These are phyloP conservation scores for Amblyteles armatorius DNA, from an alignment of 2,888 invertebrate genomes.

Conservation along the genomic window DNA sequence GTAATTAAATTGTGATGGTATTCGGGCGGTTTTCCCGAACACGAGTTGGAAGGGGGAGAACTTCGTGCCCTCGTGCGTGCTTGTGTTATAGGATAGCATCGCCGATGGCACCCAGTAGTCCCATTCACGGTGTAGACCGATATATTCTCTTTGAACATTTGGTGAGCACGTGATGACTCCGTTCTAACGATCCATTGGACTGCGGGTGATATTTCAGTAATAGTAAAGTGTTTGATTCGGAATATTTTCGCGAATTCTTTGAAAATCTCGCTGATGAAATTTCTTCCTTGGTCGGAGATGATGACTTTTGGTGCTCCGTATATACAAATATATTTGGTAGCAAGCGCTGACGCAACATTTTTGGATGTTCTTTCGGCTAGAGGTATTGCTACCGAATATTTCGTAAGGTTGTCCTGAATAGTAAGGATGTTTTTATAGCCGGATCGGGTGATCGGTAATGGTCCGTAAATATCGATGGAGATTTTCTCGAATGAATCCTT, in stretches of 20 bases:
- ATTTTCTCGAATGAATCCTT: conserved; percentile 7
- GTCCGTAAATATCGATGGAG: conserved; percentile 18
- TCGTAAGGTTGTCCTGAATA: conserved; percentile 9
- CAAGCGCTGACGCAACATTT: conserved; percentile 14
- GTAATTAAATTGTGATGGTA: no score
- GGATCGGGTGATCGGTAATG: not conserved
- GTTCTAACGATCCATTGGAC: conserved; percentile 8
- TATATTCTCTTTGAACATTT: conserved; percentile 24
- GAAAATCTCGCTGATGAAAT: no score
- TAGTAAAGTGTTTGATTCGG: no score
- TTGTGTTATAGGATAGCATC: conserved; percentile 20
- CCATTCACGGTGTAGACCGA: conserved; percentile 12
- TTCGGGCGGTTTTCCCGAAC: no score
- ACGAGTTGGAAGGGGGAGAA: no score
- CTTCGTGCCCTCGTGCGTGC: conserved; percentile 10
- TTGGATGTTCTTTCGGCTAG: not conserved
- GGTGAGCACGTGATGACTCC: conserved; percentile 18
- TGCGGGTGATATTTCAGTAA: not conserved
- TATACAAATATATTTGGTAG: not conserved
- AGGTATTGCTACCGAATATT: conserved; percentile 13
- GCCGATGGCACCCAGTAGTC: conserved; percentile 5
- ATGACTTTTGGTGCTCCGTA: no score
- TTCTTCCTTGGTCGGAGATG: no score
- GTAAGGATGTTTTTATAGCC: conserved; percentile 9
- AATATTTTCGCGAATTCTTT: no score